Percentiles rank a stretch among this genome's conserved stretches.
These are phyloP conservation scores for Tipula unca DNA, from an alignment of 2,888 invertebrate genomes.

Conservation along the genomic window DNA sequence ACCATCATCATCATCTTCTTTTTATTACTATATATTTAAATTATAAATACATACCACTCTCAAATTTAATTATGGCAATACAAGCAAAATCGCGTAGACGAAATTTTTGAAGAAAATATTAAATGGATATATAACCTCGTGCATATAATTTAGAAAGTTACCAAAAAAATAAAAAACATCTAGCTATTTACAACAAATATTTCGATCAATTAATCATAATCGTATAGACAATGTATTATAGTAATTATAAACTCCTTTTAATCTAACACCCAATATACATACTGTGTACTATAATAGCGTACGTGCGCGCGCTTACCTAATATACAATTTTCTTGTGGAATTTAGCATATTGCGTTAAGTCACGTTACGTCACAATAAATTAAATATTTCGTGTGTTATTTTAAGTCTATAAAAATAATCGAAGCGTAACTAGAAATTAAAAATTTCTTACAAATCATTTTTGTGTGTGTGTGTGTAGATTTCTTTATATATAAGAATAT, in stretches of 20 bases:
- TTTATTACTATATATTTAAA: not conserved
- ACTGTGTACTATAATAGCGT: no score
- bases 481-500: not conserved
- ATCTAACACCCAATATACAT: not conserved
- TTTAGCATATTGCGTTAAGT: not conserved
- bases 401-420: not conserved
- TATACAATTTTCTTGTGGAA: not conserved
- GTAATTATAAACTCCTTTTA: not conserved
- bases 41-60: not conserved
- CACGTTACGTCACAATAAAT: not conserved
- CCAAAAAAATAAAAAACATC: not conserved
- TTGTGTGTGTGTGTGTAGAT: not conserved
- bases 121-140: not conserved
- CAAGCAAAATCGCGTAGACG: not conserved
- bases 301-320: not conserved
- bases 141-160: not conserved
- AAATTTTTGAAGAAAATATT: not conserved
- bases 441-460: not conserved
- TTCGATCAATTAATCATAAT: not conserved
- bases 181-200: not conserved
- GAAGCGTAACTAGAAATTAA: not conserved
- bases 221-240: not conserved
- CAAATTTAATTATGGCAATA: not conserved
- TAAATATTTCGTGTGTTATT: no score
- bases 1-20: not conserved